These are phyloP conservation scores for Brenthis daphne DNA, from an alignment of 2,888 invertebrate species.

Conservation along the genomic window DNA sequence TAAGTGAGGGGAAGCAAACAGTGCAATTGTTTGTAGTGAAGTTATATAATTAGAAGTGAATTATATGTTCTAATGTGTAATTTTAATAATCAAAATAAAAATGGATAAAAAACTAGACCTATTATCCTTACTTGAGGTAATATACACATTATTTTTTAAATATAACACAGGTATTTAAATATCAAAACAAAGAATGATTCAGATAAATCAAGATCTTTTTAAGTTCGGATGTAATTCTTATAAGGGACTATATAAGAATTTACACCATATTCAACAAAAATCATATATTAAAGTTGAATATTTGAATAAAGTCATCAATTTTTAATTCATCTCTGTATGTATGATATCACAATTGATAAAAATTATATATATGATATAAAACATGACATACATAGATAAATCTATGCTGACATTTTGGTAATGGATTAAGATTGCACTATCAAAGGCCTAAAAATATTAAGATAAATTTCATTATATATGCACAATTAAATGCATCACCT, in stretches of 20 bases:
- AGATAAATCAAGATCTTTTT: not conserved
- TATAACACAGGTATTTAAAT: not conserved
- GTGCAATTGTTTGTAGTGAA: conserved; percentile 18
- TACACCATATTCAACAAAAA: too few species aligned
- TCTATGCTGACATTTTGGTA: not conserved
- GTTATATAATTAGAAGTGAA: conserved; percentile 46
- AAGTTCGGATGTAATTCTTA: not conserved
- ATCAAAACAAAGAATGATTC: conserved; percentile 1
- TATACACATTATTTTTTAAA: conserved; percentile 12
- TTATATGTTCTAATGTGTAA: conserved; percentile 55
- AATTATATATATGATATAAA: not conserved
- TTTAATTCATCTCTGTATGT: too few species aligned
- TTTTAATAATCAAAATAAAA: conserved; percentile 46
- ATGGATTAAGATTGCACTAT: not conserved
- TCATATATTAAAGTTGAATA: too few species aligned
- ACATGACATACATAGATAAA: conserved; percentile 17
- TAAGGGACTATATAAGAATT: too few species aligned
- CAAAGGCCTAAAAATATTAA: conserved; percentile 1
- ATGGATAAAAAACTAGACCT: conserved; percentile 80
- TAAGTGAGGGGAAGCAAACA: conserved; percentile 34
- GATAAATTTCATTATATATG: conserved; percentile 26
- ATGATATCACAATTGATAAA: not conserved
- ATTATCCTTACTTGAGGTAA: conserved; percentile 78
- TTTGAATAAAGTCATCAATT: too few species aligned
- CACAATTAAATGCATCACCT: conserved; percentile 38